phyloP scores from a whole-genome alignment of 2,113 vertebrate species.

The Syngnathus typhle region DNA sequence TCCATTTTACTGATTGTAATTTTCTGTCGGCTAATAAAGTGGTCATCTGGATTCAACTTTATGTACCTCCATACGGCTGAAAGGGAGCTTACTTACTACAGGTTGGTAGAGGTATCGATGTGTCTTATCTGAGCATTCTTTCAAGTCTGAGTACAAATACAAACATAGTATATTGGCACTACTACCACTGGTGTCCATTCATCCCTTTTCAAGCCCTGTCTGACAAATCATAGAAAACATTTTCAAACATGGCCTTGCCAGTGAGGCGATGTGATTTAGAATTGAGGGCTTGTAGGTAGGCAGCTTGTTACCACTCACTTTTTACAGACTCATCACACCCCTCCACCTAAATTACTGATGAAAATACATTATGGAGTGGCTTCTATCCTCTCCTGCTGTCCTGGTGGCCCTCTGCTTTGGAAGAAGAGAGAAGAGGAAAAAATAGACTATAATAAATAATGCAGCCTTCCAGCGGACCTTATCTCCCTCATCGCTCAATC shows the following conservation, averaged over 20 bases:
- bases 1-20: too few relatives aligned
- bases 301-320: conserved; percentile 23
- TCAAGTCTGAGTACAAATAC: neutral
- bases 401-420: conserved; percentile 32
- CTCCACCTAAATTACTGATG: conserved; percentile 50
- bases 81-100: neutral
- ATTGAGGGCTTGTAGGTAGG: neutral
- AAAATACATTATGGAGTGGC: conserved; percentile 54
- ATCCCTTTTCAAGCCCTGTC: neutral
- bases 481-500: conserved; percentile 36
- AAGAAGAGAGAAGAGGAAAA: conserved; percentile 27
- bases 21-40: too few relatives aligned
- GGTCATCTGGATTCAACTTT: too few relatives aligned
- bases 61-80: neutral
- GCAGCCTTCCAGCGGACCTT: conserved; percentile 38
- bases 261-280: conserved; percentile 32
- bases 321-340: conserved; percentile 27
- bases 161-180: neutral
- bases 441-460: conserved; percentile 60
- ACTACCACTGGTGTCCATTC: neutral
- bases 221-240: neutral
- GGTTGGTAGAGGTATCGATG: neutral
- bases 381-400: conserved; percentile 22
- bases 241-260: neutral
- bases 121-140: neutral